These are phyloP conservation scores for Lagenorhynchus albirostris DNA, from an alignment of 2,113 vertebrate genomes.

Conservation along the genomic window DNA sequence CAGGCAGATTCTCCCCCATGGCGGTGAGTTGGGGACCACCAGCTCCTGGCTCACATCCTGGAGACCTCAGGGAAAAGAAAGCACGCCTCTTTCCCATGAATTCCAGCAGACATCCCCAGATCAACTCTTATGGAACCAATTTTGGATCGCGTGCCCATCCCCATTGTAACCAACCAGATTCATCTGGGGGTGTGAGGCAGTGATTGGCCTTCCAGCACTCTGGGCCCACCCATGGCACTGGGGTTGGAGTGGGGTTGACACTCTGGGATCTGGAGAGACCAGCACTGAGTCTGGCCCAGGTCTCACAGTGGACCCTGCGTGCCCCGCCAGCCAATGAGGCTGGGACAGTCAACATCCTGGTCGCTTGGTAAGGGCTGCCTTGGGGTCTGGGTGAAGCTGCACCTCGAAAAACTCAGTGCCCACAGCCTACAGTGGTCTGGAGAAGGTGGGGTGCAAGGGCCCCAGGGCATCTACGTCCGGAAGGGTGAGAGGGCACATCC, in stretches of 20 bases:
- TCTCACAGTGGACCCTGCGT: neutral
- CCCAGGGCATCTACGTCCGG: neutral
- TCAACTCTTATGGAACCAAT: neutral
- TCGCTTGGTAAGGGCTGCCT: neutral
- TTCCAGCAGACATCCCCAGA: neutral
- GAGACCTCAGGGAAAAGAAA: neutral
- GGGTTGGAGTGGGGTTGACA: neutral
- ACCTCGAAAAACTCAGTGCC: neutral
- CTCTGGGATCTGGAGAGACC: neutral
- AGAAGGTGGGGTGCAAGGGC: neutral
- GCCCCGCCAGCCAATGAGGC: fast-evolving
- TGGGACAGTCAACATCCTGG: neutral
- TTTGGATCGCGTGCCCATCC: neutral
- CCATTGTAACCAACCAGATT: fast-evolving
- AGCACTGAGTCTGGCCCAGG: neutral
- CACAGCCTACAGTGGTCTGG: neutral
- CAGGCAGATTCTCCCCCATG: neutral
- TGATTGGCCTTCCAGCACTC: neutral
- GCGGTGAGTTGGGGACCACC: neutral
- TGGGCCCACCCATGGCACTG: neutral
- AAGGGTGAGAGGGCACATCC: neutral
- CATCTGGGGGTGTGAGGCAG: neutral
- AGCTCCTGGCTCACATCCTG: no score
- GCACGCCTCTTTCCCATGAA: neutral
- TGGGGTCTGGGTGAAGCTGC: neutral